A percentile compares a stretch with the other conserved stretches of the same genome.
These are phyloP conservation scores for Clitarchus hookeri DNA, from an alignment of 2,888 invertebrate species.

Conservation along the genomic window DNA sequence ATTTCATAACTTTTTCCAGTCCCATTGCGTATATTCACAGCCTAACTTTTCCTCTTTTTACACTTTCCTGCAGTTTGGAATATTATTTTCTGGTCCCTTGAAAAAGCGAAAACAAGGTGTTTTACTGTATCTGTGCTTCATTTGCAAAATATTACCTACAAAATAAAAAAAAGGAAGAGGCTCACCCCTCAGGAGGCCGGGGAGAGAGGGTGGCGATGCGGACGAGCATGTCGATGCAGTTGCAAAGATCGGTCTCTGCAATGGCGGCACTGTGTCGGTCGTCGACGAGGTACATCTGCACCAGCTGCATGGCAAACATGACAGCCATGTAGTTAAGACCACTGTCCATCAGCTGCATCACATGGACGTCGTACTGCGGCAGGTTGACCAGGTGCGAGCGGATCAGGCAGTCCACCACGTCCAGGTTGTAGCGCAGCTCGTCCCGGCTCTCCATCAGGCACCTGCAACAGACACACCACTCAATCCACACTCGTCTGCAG, in stretches of 20 bases:
- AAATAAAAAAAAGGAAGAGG: too few species aligned
- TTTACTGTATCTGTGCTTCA: too few species aligned
- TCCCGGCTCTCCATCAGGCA: constrained; percentile 84
- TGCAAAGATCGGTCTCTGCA: constrained; percentile 82
- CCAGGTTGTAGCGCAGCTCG: constrained; percentile 87
- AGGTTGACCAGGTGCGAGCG: constrained; percentile 81
- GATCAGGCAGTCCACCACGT: constrained; percentile 88
- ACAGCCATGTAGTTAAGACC: constrained; percentile 81
- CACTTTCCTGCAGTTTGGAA: too few species aligned
- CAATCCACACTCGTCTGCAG: too few species aligned
- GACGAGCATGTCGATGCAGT: constrained; percentile 83
- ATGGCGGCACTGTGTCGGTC: constrained; percentile 78
- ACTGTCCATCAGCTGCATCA: constrained; percentile 86
- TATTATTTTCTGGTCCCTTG: too few species aligned
- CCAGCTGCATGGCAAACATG: constrained; percentile 87
- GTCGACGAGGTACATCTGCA: constrained; percentile 84
- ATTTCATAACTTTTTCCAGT: too few species aligned
- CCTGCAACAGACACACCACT: constrained; percentile 40
- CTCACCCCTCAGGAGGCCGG: constrained; percentile 79
- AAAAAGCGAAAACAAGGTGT: too few species aligned
- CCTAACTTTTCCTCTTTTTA: too few species aligned
- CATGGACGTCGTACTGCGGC: constrained; percentile 79
- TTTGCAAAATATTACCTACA: too few species aligned
- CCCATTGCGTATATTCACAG: too few species aligned
- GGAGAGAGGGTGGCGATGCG: constrained; percentile 75